Percentiles rank a stretch among this genome's conserved stretches.
phyloP scores from a whole-genome alignment of 2,888 invertebrate genomes.

The Leptinotarsa peninsularis region DNA sequence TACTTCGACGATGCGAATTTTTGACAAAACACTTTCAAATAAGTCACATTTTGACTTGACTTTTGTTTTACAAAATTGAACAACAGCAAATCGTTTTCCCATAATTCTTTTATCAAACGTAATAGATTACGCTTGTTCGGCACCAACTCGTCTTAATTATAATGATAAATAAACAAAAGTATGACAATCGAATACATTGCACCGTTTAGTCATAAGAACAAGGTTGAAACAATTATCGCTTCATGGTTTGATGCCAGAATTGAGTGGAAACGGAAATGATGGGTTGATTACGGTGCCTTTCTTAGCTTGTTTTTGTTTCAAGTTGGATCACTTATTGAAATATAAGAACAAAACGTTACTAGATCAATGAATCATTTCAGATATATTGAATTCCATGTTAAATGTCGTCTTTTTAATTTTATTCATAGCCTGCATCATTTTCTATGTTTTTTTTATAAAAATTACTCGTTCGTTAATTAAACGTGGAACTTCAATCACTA shows the following conservation, averaged over 20 bases:
- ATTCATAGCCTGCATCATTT: too few relatives aligned
- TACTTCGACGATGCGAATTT: too few relatives aligned
- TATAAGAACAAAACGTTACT: conserved; percentile 1
- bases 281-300: conserved; percentile 19
- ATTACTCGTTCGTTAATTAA: too few relatives aligned
- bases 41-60: background rate
- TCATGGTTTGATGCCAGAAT: conserved; percentile 36
- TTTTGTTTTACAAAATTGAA: background rate
- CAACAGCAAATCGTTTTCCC: conserved; percentile 22
- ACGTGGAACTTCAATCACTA: too few relatives aligned
- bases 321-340: conserved; percentile 11
- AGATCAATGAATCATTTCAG: background rate
- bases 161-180: conserved; percentile 28
- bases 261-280: conserved; percentile 38
- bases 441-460: too few relatives aligned
- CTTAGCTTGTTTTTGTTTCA: background rate
- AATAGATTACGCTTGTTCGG: conserved; percentile 22
- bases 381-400: too few relatives aligned
- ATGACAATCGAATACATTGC: conserved; percentile 32
- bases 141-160: conserved; percentile 35
- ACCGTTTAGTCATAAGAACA: conserved; percentile 32
- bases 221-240: conserved; percentile 35
- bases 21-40: too few relatives aligned
- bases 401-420: too few relatives aligned
- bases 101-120: conserved; percentile 27